Conservation (phyloP, 1,140 invertebrate genomes). For the Galleria mellonella region DNA sequence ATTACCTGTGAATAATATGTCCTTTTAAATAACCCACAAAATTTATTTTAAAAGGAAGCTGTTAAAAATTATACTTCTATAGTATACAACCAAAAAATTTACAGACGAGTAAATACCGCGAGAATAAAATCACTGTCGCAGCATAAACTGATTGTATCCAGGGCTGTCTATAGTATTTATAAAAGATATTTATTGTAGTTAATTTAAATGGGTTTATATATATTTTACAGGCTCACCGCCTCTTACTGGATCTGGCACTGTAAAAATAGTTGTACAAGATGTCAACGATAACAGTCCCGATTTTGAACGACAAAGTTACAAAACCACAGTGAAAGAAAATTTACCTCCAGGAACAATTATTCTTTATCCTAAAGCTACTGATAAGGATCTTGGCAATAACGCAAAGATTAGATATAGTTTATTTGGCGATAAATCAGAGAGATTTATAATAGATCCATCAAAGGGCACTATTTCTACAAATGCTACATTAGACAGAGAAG, state of each 20-base stretch:
- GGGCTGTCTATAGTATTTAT: too few species aligned
- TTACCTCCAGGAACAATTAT: constrained; percentile 82
- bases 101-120: too few species aligned
- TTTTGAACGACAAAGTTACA: constrained; percentile 86
- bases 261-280: constrained; percentile 92
- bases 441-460: constrained; percentile 83
- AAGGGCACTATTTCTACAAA: constrained; percentile 85
- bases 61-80: too few species aligned
- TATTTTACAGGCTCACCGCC: constrained; percentile 90
- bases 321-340: constrained; percentile 86
- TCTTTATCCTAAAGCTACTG: constrained; percentile 82
- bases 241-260: constrained; percentile 89
- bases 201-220: constrained; percentile 28
- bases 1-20: too few species aligned
- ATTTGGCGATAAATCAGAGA: constrained; percentile 84
- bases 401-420: constrained; percentile 88
- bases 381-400: constrained; percentile 89
- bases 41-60: too few species aligned
- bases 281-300: constrained; percentile 94
- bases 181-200: constrained; percentile 1
- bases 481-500: constrained; percentile 85
- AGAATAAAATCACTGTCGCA: too few species aligned
- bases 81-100: too few species aligned
- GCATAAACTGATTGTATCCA: too few species aligned
- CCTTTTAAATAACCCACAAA: too few species aligned